Percentiles rank a stretch among this genome's conserved stretches.
Conservation (phyloP, 2,888 invertebrate genomes). For the Orthonychiurus folsomi region DNA sequence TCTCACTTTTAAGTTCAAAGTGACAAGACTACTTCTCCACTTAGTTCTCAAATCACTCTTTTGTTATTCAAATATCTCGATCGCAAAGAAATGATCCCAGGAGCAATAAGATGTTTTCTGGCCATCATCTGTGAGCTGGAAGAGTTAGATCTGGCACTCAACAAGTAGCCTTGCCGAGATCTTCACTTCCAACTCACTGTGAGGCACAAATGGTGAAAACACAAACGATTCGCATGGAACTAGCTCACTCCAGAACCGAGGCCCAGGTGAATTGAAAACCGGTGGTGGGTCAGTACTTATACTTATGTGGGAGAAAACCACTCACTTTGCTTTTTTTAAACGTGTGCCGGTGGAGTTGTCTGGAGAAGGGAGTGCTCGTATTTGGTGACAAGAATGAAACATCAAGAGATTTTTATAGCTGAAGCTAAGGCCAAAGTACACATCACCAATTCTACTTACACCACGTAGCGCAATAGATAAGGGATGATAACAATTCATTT, state of each 20-base stretch:
- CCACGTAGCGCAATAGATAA: constrained; percentile 19
- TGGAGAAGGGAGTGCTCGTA: constrained; percentile 13
- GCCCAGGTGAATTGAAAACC: no score
- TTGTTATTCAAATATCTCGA: constrained; percentile 10
- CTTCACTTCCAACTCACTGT: constrained; percentile 57
- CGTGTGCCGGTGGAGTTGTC: neutral
- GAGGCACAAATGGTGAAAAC: constrained; percentile 9
- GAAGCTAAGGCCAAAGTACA: constrained; percentile 27
- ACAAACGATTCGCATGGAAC: no score
- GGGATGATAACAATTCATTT: constrained; percentile 20
- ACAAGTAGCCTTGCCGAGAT: constrained; percentile 50
- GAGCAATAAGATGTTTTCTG: neutral
- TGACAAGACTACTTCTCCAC: constrained; percentile 60
- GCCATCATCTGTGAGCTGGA: constrained; percentile 54
- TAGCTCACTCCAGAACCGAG: no score
- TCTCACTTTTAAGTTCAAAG: constrained; percentile 57
- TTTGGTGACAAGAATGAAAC: constrained; percentile 20
- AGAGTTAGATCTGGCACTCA: constrained; percentile 64
- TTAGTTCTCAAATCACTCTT: constrained; percentile 47
- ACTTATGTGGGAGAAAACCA: no score
- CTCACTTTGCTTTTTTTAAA: no score
- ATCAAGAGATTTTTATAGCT: constrained; percentile 25
- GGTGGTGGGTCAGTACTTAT: no score
- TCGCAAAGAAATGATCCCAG: neutral
- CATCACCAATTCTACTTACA: constrained; percentile 10